Percentiles rank a stretch among this genome's conserved stretches.
Conservation (phyloP, 2,113 vertebrate species). For the Gallinago undulata region DNA sequence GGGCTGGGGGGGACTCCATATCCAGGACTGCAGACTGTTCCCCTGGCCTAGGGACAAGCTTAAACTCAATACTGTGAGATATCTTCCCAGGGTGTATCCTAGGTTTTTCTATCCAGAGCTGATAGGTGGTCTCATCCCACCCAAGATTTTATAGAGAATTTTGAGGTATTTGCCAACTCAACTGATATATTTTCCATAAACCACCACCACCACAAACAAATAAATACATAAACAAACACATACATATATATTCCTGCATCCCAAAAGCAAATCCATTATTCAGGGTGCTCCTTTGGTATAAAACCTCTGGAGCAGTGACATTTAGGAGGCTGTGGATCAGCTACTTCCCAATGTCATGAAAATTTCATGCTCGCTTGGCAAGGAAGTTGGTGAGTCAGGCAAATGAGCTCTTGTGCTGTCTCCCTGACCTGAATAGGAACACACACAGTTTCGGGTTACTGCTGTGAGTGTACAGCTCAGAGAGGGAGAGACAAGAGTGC, state of each 20-base stretch:
- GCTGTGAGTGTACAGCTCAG: neutral
- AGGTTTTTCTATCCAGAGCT: neutral
- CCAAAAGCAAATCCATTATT: neutral
- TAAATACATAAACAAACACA: neutral
- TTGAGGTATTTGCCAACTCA: neutral
- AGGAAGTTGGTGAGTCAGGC: constrained; percentile 49
- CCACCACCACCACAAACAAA: neutral
- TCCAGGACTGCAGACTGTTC: neutral
- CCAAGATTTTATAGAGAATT: neutral
- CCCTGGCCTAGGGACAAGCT: neutral
- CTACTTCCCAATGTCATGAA: constrained; percentile 47
- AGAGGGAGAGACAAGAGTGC: neutral
- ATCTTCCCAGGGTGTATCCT: neutral
- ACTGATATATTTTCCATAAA: neutral
- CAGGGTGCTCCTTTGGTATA: neutral
- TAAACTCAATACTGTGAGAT: neutral
- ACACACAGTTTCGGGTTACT: neutral
- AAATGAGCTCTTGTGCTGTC: neutral
- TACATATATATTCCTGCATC: neutral
- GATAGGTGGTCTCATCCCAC: neutral
- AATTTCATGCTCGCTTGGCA: constrained; percentile 53
- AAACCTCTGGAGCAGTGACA: neutral
- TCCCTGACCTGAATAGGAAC: constrained; percentile 26
- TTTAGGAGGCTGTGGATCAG: constrained; percentile 16
- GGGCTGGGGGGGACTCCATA: neutral